Percentiles rank a stretch among this genome's conserved stretches.
Conservation (phyloP, 2,888 invertebrate species). For the Dryococelus australis region DNA sequence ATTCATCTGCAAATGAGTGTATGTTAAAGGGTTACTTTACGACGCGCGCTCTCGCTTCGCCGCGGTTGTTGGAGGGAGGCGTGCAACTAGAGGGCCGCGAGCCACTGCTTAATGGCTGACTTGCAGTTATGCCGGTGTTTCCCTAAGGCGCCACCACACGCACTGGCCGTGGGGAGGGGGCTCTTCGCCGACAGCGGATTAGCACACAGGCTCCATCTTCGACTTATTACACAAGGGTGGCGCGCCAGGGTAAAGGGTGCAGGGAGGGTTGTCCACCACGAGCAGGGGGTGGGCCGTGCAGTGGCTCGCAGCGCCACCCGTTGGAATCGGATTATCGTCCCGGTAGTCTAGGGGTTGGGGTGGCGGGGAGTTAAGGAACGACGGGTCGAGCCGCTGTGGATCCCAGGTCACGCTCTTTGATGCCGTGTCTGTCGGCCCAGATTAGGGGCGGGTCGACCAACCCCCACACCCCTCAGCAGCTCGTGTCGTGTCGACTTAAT, state of each 20-base stretch:
- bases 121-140: neutral
- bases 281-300: neutral
- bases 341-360: conserved; percentile 34
- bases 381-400: conserved; percentile 34
- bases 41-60: too few relatives aligned
- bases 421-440: conserved; percentile 40
- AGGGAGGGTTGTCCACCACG: neutral
- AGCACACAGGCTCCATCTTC: conserved; percentile 43
- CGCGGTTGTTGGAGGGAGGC: too few relatives aligned
- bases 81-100: too few relatives aligned
- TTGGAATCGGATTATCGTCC: conserved; percentile 38
- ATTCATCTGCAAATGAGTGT: too few relatives aligned
- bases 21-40: too few relatives aligned
- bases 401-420: conserved; percentile 37
- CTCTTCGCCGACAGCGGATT: conserved; percentile 42
- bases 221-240: conserved; percentile 43
- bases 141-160: neutral
- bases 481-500: conserved; percentile 4
- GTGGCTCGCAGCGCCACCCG: neutral
- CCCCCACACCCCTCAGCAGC: neutral
- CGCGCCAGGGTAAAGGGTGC: conserved; percentile 33
- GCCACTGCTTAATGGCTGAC: too few relatives aligned
- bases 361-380: conserved; percentile 34
- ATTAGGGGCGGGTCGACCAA: conserved; percentile 35
- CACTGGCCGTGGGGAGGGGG: neutral